phyloP scores from a whole-genome alignment of 1,140 invertebrate genomes.

The Meloidogyne exigua region DNA sequence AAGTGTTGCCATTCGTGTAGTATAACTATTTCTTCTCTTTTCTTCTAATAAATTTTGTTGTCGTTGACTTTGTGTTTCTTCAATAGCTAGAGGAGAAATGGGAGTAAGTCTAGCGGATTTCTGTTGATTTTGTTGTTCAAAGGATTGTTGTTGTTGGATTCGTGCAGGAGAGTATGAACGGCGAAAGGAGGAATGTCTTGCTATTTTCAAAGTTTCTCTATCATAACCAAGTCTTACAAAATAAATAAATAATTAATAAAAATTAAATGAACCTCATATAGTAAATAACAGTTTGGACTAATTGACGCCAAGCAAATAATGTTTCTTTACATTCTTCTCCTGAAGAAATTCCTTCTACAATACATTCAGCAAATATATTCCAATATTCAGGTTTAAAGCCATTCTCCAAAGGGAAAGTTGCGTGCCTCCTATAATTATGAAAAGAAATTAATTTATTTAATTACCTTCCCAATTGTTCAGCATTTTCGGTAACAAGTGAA shows the following conservation, averaged over 20 bases:
- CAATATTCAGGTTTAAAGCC: conserved; percentile 48
- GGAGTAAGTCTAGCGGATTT: neutral
- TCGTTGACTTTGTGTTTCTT: neutral
- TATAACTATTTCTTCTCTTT: neutral
- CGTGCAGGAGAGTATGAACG: conserved; percentile 14
- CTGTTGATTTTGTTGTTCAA: neutral
- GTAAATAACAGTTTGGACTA: conserved; percentile 47
- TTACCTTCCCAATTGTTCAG: conserved; percentile 48
- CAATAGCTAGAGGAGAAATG: conserved; percentile 2
- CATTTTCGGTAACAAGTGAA: conserved; percentile 51
- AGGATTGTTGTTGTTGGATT: neutral
- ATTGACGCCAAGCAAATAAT: conserved; percentile 46
- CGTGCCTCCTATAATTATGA: conserved; percentile 35
- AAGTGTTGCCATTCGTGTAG: neutral
- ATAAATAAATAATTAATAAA: neutral
- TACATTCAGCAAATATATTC: conserved; percentile 51
- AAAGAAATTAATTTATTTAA: neutral
- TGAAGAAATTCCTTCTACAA: conserved; percentile 33
- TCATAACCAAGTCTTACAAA: conserved; percentile 42
- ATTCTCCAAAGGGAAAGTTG: conserved; percentile 35
- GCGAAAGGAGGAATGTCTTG: conserved; percentile 28
- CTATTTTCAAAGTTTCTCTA: conserved; percentile 36
- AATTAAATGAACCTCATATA: conserved; percentile 39
- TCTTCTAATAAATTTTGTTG: conserved; percentile 2
- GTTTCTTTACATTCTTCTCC: conserved; percentile 46